Evolutionary conservation across 2,888 invertebrate species (phyloP).

Genomic region (Hirtodrosophila alboralis): DNA sequence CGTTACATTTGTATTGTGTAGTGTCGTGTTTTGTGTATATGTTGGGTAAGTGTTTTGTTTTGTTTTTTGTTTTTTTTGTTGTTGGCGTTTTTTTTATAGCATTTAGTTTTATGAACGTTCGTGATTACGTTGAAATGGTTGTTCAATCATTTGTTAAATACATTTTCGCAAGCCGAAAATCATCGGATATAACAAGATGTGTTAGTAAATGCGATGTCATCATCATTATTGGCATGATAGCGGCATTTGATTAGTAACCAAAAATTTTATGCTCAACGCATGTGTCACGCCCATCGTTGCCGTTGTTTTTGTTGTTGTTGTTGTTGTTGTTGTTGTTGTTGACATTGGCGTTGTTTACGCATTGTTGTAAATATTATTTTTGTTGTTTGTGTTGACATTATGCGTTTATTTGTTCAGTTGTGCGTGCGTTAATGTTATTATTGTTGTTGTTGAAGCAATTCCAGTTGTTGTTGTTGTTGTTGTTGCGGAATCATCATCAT

Average conservation of each 20-base stretch:
- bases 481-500: conserved; percentile 20
- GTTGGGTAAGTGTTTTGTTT: conserved; percentile 12
- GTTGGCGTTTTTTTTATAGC: conserved; percentile 32
- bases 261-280: conserved; percentile 38
- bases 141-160: conserved; percentile 81
- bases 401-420: conserved; percentile 30
- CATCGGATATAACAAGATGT: conserved; percentile 84
- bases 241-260: conserved; percentile 64
- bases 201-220: conserved; percentile 84
- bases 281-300: conserved; percentile 60
- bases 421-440: too few species aligned
- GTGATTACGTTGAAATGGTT: conserved; percentile 37
- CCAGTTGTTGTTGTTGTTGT: conserved; percentile 12
- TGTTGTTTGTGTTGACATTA: conserved; percentile 33
- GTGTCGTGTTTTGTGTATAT: conserved; percentile 12
- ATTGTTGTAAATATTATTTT: conserved; percentile 18
- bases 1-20: conserved; percentile 14
- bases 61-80: conserved; percentile 19
- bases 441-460: conserved; percentile 14
- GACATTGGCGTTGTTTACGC: conserved; percentile 22
- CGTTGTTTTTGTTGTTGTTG: conserved; percentile 28
- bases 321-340: conserved; percentile 19
- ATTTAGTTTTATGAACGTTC: conserved; percentile 40
- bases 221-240: conserved; percentile 80
- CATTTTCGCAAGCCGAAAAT: conserved; percentile 83